phyloP scores from a whole-genome alignment of 2,113 vertebrate genomes.

The Hippocampus guttulatus region DNA sequence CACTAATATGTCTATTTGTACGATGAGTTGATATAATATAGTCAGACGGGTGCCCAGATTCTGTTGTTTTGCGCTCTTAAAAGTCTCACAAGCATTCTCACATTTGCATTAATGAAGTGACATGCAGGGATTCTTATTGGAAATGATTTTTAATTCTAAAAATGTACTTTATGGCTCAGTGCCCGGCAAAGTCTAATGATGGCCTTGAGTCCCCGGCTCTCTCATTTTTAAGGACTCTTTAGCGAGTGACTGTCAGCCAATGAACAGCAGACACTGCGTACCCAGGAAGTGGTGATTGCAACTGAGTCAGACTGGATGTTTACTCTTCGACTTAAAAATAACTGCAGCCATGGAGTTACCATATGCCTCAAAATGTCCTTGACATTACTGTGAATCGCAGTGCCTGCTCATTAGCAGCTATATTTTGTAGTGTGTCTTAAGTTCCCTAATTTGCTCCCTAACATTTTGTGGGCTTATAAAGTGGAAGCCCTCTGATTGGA shows the following conservation, averaged over 20 bases:
- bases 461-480: background rate
- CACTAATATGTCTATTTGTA: background rate
- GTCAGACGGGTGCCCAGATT: background rate
- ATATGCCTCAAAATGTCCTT: constrained; percentile 14
- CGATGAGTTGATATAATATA: background rate
- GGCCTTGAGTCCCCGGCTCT: background rate
- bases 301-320: constrained; percentile 32
- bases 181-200: constrained; percentile 2
- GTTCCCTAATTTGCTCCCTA: constrained; percentile 1
- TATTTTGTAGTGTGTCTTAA: constrained; percentile 11
- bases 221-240: constrained; percentile 33
- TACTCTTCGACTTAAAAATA: constrained; percentile 42
- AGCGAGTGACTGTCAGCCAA: constrained; percentile 17
- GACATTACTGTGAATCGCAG: constrained; percentile 21
- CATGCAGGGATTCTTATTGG: background rate
- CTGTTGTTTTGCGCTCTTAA: background rate
- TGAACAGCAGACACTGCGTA: constrained; percentile 15
- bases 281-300: constrained; percentile 28
- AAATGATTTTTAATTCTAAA: background rate
- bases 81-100: background rate
- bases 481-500: background rate
- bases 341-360: constrained; percentile 12
- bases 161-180: constrained; percentile 3
- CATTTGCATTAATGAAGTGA: background rate
- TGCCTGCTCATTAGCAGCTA: constrained; percentile 6